Base-by-base conservation (phyloP, 2,888 invertebrate genomes). In the Eupithecia pulchellata region DNA sequence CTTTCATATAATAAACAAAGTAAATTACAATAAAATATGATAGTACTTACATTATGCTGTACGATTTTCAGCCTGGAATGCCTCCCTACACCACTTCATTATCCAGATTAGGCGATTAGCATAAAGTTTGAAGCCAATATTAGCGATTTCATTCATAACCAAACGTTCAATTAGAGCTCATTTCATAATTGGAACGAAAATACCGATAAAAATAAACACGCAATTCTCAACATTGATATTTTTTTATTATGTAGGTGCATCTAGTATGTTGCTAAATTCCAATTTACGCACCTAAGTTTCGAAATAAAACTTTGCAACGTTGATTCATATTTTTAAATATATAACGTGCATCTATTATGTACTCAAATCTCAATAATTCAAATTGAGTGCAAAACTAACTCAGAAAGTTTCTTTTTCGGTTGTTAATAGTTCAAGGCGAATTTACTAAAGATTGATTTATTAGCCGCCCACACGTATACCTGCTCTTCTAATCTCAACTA, bases 401-500 rank as follows among this genome's bases (percentile, higher is more conserved):
- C 29, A 1, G 0, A 13, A 0, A 55, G 57, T 14, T 27, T 42
- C 42, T n/a, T 42, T 55, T 27, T 27, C 14, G 14, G 27, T 57
- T 57, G 29, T 57, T 57, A 29, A 29, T 57, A 57, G n/a, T n/a
- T 60, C 32, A 60, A 32, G 32, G 32, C 11, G 29, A 20, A 32
- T 61, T 34, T 25, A 61, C 20, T 6, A 39, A 29, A 62, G 32
- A 55, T 70, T 57, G n/a, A 61, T 58, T 36, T 20, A 47, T 25
- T 36, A 64, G 20, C 32, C 39, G 4, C 14, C 29, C 52, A 42
- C 57, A 63, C 17, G 13, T 36, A 58, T 82, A 82, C 84, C 87
- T 86, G 86, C 58, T 55, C 84, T 86, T 88, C 87, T 91, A 90
- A 91, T 92, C 91, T 91, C 89, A 89, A 91, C 88, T 90, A 90